Evolutionary conservation across 2,113 vertebrate species (phyloP).

Genomic region (Eira barbara): DNA sequence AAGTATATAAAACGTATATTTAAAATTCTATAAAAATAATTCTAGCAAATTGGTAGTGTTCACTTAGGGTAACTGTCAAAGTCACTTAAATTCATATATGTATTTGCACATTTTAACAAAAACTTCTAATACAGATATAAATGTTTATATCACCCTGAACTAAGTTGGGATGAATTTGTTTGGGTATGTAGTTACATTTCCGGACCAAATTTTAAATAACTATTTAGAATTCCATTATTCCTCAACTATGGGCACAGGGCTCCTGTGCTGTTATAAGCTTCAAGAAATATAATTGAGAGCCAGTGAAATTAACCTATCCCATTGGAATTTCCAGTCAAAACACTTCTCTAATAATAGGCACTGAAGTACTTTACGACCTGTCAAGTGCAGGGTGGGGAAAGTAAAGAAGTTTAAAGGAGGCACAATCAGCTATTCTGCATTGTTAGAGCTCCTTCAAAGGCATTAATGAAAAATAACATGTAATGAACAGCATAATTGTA

Average conservation of each 20-base stretch:
- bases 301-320: background rate
- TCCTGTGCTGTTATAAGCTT: background rate
- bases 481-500: background rate
- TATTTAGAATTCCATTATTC: constrained; percentile 29
- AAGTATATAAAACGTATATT: background rate
- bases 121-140: background rate
- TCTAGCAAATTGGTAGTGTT: background rate
- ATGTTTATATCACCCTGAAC: background rate
- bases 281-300: background rate
- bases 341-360: background rate
- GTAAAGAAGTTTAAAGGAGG: background rate
- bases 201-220: background rate
- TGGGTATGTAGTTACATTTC: background rate
- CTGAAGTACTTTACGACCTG: background rate
- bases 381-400: background rate
- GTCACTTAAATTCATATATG: background rate
- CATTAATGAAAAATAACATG: background rate
- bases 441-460: background rate
- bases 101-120: constrained; percentile 12
- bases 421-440: background rate
- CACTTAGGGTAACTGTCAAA: background rate
- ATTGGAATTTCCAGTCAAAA: constrained; percentile 12
- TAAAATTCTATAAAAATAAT: background rate
- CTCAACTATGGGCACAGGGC: background rate
- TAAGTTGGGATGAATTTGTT: background rate